Evolutionary conservation across 2,888 invertebrate species (phyloP).

Genomic region (Ectropis crepuscularia): DNA sequence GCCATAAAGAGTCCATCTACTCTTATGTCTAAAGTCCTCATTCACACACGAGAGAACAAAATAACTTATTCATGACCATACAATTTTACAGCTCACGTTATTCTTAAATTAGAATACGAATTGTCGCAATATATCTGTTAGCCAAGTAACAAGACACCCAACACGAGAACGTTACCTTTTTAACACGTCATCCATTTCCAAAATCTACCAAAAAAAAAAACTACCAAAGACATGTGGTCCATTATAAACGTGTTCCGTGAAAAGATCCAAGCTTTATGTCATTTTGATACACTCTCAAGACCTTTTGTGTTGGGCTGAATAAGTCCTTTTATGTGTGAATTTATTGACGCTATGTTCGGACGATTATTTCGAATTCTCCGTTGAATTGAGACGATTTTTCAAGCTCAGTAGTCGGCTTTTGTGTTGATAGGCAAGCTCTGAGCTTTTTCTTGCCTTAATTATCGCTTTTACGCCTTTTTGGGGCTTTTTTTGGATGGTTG

Average conservation of each 20-base stretch:
- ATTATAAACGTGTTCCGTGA: slow-evolving; percentile 75
- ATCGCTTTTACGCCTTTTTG: slow-evolving; percentile 54
- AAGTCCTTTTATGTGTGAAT: slow-evolving; percentile 69
- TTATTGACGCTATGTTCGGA: slow-evolving; percentile 48
- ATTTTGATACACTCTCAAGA: slow-evolving; percentile 82
- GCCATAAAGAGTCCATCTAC: too few relatives aligned
- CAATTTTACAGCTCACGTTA: slow-evolving; percentile 43
- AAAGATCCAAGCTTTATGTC: slow-evolving; percentile 80
- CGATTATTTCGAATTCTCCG: slow-evolving; percentile 65
- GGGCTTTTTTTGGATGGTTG: slow-evolving; percentile 4
- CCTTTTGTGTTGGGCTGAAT: slow-evolving; percentile 72
- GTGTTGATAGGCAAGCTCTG: slow-evolving; percentile 68
- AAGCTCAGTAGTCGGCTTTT: slow-evolving; percentile 80
- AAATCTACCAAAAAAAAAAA: slow-evolving; percentile 63
- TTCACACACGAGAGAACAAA: background rate
- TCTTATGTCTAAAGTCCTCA: too few relatives aligned
- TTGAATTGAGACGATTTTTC: slow-evolving; percentile 83
- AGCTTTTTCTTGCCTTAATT: slow-evolving; percentile 66
- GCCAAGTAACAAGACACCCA: slow-evolving; percentile 61
- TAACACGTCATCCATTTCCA: slow-evolving; percentile 82
- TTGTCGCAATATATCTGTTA: slow-evolving; percentile 63
- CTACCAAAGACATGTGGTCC: slow-evolving; percentile 68
- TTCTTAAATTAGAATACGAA: slow-evolving; percentile 59
- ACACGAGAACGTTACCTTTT: slow-evolving; percentile 70
- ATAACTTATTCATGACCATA: slow-evolving; percentile 12